Conservation (phyloP, 1,140 invertebrate genomes). For the Andrena cerasifolii region DNA sequence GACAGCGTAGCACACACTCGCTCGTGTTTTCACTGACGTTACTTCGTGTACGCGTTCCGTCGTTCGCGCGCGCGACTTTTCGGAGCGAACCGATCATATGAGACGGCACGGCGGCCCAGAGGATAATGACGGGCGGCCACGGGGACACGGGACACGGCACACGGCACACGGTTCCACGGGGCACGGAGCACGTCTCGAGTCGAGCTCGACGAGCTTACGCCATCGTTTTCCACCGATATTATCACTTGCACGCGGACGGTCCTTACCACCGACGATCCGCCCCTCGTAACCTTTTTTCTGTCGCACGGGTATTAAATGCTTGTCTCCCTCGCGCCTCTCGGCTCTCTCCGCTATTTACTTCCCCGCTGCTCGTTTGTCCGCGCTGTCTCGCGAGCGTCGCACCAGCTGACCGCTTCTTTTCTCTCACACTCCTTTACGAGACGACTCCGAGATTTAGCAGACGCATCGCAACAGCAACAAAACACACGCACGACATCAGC, state of each 20-base stretch:
- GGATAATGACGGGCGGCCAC: constrained; percentile 17
- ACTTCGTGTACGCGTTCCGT: constrained; percentile 46
- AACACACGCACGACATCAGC: constrained; percentile 58
- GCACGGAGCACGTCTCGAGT: constrained; percentile 29
- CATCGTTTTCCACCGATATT: constrained; percentile 57
- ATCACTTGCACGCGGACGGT: constrained; percentile 58
- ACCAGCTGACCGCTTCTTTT: constrained; percentile 56
- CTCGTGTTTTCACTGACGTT: constrained; percentile 41
- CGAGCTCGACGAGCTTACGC: constrained; percentile 44
- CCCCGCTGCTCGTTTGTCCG: constrained; percentile 3
- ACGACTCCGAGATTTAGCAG: constrained; percentile 60
- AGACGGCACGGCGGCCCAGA: background rate
- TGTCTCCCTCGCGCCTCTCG: background rate
- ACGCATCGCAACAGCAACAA: constrained; percentile 70
- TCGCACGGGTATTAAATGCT: background rate
- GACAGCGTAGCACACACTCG: constrained; percentile 38
- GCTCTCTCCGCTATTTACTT: background rate
- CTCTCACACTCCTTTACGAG: constrained; percentile 53
- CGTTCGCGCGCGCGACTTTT: constrained; percentile 47
- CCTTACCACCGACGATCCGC: constrained; percentile 54
- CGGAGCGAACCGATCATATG: constrained; percentile 25
- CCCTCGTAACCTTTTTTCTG: constrained; percentile 48
- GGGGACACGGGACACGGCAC: constrained; percentile 12
- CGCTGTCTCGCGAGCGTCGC: constrained; percentile 5
- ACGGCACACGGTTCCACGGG: constrained; percentile 27